phyloP scores from a whole-genome alignment of 92 coral and sea anemone genomes.

The Porites lobata region DNA sequence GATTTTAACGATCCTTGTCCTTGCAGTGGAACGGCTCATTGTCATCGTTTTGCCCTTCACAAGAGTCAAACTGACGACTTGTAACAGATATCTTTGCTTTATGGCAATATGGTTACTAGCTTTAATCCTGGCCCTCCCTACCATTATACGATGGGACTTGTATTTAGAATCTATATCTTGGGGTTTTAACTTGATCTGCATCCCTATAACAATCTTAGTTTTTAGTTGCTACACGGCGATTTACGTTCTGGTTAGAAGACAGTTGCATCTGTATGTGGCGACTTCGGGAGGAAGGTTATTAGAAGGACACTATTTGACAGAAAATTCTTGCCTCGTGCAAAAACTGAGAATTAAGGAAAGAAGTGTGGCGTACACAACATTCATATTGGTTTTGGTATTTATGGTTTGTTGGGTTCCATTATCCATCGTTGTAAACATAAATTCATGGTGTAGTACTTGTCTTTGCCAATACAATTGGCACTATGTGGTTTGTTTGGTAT shows the following conservation, averaged over 20 bases:
- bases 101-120: neutral
- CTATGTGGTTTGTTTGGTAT: neutral
- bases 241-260: conserved; percentile 10
- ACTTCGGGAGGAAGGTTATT: neutral
- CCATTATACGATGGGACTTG: neutral
- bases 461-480: neutral
- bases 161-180: neutral
- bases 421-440: neutral
- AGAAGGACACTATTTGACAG: neutral
- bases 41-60: neutral
- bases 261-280: neutral
- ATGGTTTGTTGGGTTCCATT: conserved; percentile 1
- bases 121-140: neutral
- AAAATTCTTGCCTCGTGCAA: neutral
- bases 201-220: neutral
- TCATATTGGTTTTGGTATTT: conserved; percentile 13
- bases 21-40: conserved; percentile 8
- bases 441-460: neutral
- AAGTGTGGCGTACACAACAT: neutral
- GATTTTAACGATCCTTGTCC: neutral
- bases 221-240: conserved; percentile 2
- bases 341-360: conserved; percentile 18
- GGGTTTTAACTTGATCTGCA: neutral
- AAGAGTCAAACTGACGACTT: neutral
- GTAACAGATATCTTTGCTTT: neutral